Conservation (phyloP, 2,797 vertebrate genomes). For the Bovichtus variegatus region DNA sequence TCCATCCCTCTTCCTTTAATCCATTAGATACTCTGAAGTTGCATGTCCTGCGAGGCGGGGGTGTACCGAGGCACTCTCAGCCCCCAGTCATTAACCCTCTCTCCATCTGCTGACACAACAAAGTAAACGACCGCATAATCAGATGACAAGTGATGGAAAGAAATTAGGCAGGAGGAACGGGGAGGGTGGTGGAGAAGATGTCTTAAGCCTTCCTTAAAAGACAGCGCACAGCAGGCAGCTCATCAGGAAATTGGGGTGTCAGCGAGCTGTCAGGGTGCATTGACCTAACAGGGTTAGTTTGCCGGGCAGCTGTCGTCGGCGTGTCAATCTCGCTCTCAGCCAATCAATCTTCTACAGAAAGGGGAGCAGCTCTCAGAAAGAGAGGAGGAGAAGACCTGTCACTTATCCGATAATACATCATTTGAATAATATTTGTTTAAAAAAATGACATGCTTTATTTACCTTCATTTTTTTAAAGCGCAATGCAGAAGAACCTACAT, state of each 20-base stretch:
- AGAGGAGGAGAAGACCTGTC: conserved; percentile 22
- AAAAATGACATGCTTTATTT: not conserved
- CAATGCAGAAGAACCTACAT: not conserved
- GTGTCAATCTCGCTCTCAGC: conserved; percentile 70
- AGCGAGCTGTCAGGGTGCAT: conserved; percentile 80
- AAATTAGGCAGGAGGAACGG: conserved; percentile 62
- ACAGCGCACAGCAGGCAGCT: conserved; percentile 58
- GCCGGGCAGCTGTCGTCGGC: conserved; percentile 74
- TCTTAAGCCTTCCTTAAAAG: conserved; percentile 67
- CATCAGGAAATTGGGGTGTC: conserved; percentile 82
- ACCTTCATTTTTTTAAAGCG: conserved; percentile 5
- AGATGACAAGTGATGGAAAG: conserved; percentile 75
- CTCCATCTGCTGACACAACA: conserved; percentile 76
- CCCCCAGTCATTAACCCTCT: conserved; percentile 64
- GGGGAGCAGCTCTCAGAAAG: conserved; percentile 35
- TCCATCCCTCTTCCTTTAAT: conserved; percentile 39
- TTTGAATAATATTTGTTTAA: not conserved
- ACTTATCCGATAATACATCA: conserved; percentile 21
- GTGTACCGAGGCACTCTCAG: conserved; percentile 38
- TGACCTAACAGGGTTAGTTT: conserved; percentile 75
- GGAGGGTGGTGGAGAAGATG: conserved; percentile 46
- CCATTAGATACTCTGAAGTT: conserved; percentile 48
- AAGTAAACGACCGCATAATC: conserved; percentile 72
- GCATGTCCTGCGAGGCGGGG: conserved; percentile 41
- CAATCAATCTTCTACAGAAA: conserved; percentile 75